phyloP scores from a whole-genome alignment of 1,140 invertebrate species.

The Dendroctonus valens region DNA sequence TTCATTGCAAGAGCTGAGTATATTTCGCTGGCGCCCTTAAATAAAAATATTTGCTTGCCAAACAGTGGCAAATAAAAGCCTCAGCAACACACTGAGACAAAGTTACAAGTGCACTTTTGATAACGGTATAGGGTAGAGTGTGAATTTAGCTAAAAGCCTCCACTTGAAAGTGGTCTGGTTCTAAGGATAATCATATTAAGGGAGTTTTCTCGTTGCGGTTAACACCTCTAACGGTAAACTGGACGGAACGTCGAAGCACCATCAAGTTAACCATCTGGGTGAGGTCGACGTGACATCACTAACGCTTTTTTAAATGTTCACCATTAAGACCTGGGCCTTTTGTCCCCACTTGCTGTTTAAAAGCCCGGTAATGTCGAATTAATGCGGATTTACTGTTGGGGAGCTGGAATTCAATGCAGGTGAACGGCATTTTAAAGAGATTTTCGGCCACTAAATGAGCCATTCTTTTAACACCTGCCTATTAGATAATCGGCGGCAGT shows the following conservation, averaged over 20 bases:
- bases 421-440: not conserved
- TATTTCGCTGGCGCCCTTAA: not conserved
- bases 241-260: not conserved
- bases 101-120: constrained; percentile 37
- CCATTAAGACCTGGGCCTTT: constrained; percentile 13
- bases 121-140: constrained; percentile 44
- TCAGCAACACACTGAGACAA: not conserved
- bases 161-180: constrained; percentile 38
- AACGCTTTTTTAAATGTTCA: constrained; percentile 16
- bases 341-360: constrained; percentile 12
- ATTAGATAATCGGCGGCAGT: too few relatives aligned
- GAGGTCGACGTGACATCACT: constrained; percentile 4
- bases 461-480: too few relatives aligned
- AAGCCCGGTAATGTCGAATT: constrained; percentile 19
- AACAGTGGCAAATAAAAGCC: constrained; percentile 1
- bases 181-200: constrained; percentile 42
- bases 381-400: constrained; percentile 11
- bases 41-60: constrained; percentile 8
- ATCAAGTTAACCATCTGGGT: constrained; percentile 3
- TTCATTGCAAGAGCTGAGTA: too few relatives aligned
- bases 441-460: too few relatives aligned
- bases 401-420: constrained; percentile 1
- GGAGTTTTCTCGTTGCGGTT: constrained; percentile 7
- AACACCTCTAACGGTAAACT: not conserved
- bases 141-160: constrained; percentile 46